Base-by-base conservation (phyloP, 2,888 invertebrate genomes). In the Plebejus melissa region DNA sequence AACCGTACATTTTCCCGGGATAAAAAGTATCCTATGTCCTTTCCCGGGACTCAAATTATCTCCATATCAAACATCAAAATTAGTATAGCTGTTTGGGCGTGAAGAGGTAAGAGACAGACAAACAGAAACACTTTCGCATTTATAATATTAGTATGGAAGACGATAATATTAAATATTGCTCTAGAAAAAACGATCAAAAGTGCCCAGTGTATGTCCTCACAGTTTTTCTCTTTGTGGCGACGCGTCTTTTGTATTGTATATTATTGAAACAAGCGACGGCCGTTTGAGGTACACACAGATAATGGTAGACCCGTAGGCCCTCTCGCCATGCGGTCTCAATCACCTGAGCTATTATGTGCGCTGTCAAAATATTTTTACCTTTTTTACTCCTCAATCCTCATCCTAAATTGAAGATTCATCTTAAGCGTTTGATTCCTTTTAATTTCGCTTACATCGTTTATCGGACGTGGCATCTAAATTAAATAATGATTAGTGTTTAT, bases 281-380 rank as follows among this genome's bases (percentile, higher is more conserved):
- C 7, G 2, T 4, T 65, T 11, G 60, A 28, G 65, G 54, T 54
- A 54, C 32, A 28, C 16, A 28, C 28, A 65, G 65, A 32, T 65
- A 65, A 32, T 65, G 65, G 65, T 28, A 28, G 0, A 22, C 9
- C 60, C 11, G 28, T 11, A 13, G 72, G 46, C 2, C 32, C 50
- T 72, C 72, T 28, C 75, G 71, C 71, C 86, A 87, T 88, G 89
- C 81, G 86, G 83, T 85, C 82, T 79, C 85, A 85, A 85, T 87
- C 84, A 58, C 57, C 38, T 60, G 60, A 71, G 78, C 86, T 86
- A 87, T 88, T 89, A 88, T 88, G 86, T 88, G 86, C 87, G 81
- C 90, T 90, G 90, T 90, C 89, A 89, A 89, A 90, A 90, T 89
- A 89, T 88, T 88, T 88, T 84, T 85, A 85, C 86, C 76, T 78